Percentiles rank a stretch among this genome's conserved stretches.
These are phyloP conservation scores for Aphis gossypii DNA, from an alignment of 1,140 invertebrate species.

Conservation along the genomic window DNA sequence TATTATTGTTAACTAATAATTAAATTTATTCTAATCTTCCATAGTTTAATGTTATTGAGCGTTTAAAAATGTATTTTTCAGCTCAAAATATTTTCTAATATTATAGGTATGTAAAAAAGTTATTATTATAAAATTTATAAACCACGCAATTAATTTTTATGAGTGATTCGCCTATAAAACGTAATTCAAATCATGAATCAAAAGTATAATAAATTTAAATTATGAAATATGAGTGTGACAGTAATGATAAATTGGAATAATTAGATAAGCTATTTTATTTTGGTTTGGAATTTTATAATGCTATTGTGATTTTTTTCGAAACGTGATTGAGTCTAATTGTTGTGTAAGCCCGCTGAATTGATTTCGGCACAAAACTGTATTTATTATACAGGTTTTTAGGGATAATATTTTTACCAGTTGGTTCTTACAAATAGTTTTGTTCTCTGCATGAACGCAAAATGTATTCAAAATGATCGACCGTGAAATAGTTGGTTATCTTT, in stretches of 20 bases:
- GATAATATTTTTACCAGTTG: not conserved
- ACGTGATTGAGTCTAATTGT: not conserved
- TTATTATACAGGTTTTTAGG: not conserved
- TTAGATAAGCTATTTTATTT: not conserved
- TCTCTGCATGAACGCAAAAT: not conserved
- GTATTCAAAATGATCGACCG: not conserved
- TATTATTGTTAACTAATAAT: not conserved
- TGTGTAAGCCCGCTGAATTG: not conserved
- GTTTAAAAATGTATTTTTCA: not conserved
- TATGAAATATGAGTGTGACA: not conserved
- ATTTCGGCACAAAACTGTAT: not conserved
- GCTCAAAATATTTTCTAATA: not conserved
- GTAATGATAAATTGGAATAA: not conserved
- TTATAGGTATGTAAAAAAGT: not conserved
- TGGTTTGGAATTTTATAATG: not conserved
- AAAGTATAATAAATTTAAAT: not conserved
- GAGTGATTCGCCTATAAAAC: not conserved
- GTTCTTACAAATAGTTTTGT: slow-evolving; percentile 9
- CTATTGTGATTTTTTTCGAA: not conserved
- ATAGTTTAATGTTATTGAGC: too few relatives aligned
- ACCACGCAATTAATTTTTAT: not conserved
- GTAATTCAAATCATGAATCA: not conserved
- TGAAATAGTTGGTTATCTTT: not conserved
- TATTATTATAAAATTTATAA: not conserved
- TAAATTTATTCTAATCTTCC: not conserved